Conservation (phyloP, 2,113 vertebrate genomes). For the Perccottus glenii region DNA sequence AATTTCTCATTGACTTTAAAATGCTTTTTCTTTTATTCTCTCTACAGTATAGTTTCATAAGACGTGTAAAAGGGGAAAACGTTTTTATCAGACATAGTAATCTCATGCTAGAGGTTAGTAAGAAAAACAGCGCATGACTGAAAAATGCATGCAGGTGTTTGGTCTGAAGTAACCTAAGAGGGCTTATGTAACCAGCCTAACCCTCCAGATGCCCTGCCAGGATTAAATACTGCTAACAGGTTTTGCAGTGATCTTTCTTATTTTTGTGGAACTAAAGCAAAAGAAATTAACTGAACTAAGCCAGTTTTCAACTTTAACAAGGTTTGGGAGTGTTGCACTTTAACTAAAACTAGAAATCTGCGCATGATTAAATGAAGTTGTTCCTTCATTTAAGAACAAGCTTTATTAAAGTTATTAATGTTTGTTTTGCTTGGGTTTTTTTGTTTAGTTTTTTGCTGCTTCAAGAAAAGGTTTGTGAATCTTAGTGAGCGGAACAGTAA, state of each 20-base stretch:
- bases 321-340: conserved; percentile 57
- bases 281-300: not conserved
- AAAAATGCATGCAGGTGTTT: conserved; percentile 81
- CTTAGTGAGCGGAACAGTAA: conserved; percentile 14
- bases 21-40: conserved; percentile 81
- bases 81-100: conserved; percentile 99
- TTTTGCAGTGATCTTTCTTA: conserved; percentile 35
- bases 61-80: conserved; percentile 93
- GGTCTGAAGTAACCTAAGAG: conserved; percentile 32
- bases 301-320: conserved; percentile 18
- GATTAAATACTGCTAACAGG: conserved; percentile 1
- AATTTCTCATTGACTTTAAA: conserved; percentile 25
- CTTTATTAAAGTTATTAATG: not conserved
- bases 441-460: conserved; percentile 6
- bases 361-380: conserved; percentile 43
- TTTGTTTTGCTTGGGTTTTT: not conserved
- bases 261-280: conserved; percentile 42
- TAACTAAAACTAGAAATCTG: conserved; percentile 20
- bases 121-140: conserved; percentile 50
- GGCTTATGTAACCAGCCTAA: conserved; percentile 22
- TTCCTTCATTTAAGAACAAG: conserved; percentile 52
- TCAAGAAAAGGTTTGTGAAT: not conserved
- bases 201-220: not conserved
- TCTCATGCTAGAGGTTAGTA: conserved; percentile 99
- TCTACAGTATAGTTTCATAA: conserved; percentile 96